Base-by-base conservation (phyloP, 30 jellyfish, hydroid and myxozoan species). In the Hydractinia echinata region DNA sequence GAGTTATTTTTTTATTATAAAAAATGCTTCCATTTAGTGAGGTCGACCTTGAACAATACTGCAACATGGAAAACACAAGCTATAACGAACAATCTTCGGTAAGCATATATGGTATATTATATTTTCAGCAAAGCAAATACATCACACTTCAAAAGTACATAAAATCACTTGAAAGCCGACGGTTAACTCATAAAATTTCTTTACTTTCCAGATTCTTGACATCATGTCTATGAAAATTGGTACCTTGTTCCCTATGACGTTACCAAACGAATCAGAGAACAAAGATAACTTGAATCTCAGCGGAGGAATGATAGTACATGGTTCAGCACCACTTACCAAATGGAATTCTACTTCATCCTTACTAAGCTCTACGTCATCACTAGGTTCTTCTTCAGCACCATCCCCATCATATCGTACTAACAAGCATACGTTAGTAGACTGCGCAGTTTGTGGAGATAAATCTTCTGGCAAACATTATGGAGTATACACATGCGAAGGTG, bases 401-500 rank as follows among this genome's bases (percentile, higher is more conserved):
- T n/a, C 39, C 4, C 74, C 74, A n/a, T n/a, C 19, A n/a, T 7
- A n/a, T 6, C 74, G 74, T 64, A n/a, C 74, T 7, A 44, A 44
- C 7, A 64, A 44, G 39, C 51, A 9, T 6, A 16, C 18, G 15
- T 80, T 64, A 76, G 76, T 92, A 30, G 96, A 84, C 66, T 92
- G 98, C 66, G 91, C 88, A 30, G 98, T 92, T 18, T 92, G 98
- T 68, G 98, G 98, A 1, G 98, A 92, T 60, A 92, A 92, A 62
- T 85, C 96, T 5, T 92, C 98, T 0, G 98, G 98, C 30, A 92
- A 92, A 79, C 98, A 92, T 74, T 92, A 92, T 76, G 98, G 98
- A 8, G 98, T 92, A 18, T 86, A 82, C 73, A 92, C 98, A 13
- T 92, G 98, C 67, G 98, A 92, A 85, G 98, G 98, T 77, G 60